phyloP scores from a whole-genome alignment of 2,113 vertebrate species.

The Hemicordylus capensis region DNA sequence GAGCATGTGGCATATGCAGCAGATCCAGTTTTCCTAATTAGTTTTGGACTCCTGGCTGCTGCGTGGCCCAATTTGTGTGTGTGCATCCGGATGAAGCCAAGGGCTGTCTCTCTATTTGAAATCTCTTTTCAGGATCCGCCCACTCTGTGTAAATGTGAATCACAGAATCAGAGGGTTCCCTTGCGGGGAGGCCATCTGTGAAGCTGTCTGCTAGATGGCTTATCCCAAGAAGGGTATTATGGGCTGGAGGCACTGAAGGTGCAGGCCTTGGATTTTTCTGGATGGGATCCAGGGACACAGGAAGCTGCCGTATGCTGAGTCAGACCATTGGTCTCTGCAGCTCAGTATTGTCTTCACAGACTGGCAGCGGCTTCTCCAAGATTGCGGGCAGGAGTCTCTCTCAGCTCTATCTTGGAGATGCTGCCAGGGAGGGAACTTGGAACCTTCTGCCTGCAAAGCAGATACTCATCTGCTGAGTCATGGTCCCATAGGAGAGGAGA shows the following conservation, averaged over 20 bases:
- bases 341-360: too few species aligned
- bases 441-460: too few species aligned
- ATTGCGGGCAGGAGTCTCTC: too few species aligned
- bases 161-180: not conserved
- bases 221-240: not conserved
- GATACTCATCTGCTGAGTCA: too few species aligned
- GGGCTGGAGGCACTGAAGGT: not conserved
- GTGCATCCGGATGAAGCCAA: not conserved
- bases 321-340: too few species aligned
- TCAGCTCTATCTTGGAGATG: too few species aligned
- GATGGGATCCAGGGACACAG: too few species aligned
- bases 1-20: conserved; percentile 43
- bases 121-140: not conserved
- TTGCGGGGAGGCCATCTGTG: not conserved
- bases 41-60: conserved; percentile 51
- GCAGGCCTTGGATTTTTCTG: not conserved
- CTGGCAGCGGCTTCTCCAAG: too few species aligned
- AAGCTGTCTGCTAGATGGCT: not conserved
- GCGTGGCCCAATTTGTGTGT: not conserved
- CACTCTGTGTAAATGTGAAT: not conserved
- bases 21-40: conserved; percentile 64
- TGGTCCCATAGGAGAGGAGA: too few species aligned
- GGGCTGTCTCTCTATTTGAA: not conserved
- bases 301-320: too few species aligned
- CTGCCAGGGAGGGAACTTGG: too few species aligned